Percentiles rank a stretch among this genome's conserved stretches.
These are phyloP conservation scores for Dipodomys ordii DNA, from an alignment of 2,113 vertebrate species.

Conservation along the genomic window DNA sequence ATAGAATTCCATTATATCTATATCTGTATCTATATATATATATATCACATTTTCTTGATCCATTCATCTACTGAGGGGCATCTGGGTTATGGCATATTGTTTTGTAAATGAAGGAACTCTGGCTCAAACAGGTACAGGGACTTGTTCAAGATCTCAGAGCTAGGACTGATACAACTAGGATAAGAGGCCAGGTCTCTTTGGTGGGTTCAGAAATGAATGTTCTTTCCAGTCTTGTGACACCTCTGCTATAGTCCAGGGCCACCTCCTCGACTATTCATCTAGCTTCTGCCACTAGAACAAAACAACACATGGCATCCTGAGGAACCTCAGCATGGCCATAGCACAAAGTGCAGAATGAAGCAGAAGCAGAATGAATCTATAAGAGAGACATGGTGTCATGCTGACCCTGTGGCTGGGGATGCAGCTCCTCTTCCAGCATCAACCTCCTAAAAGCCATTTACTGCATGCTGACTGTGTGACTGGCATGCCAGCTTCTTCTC, in stretches of 20 bases:
- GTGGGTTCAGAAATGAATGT: fast-evolving
- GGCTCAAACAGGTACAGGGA: neutral
- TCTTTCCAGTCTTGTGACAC: neutral
- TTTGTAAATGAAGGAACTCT: neutral
- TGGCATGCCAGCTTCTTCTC: neutral
- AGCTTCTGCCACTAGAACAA: neutral
- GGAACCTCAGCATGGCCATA: neutral
- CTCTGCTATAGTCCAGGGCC: fast-evolving
- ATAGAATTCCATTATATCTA: too few relatives aligned
- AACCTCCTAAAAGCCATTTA: neutral
- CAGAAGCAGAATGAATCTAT: neutral
- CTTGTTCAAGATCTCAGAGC: neutral
- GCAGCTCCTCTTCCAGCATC: neutral
- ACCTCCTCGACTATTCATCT: fast-evolving
- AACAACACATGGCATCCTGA: neutral
- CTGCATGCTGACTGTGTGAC: neutral
- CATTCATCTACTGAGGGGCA: too few relatives aligned
- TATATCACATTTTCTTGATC: too few relatives aligned
- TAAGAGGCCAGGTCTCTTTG: neutral
- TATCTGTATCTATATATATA: too few relatives aligned
- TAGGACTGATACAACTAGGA: neutral
- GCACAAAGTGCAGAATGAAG: neutral
- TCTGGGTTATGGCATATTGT: too few relatives aligned
- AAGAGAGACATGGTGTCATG: neutral
- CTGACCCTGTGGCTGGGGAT: neutral